A percentile compares a stretch with the other conserved stretches of the same genome.
phyloP scores from a whole-genome alignment of 2,888 invertebrate species.

The Nebria salina region DNA sequence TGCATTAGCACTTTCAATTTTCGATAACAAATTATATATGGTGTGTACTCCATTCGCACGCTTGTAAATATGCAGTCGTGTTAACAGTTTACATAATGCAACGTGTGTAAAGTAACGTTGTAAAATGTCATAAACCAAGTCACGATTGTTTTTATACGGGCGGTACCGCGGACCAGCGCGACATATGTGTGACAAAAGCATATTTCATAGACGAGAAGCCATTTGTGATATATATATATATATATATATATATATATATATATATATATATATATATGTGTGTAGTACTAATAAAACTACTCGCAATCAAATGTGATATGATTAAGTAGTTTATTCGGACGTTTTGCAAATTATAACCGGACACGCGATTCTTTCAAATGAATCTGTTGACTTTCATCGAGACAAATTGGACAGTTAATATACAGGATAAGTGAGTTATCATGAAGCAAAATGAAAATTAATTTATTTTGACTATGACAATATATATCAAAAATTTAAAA shows the following conservation, averaged over 20 bases:
- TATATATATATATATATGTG: neutral
- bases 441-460: neutral
- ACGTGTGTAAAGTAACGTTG: constrained; percentile 32
- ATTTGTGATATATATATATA: too few relatives aligned
- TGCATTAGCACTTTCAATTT: constrained; percentile 14
- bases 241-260: too few relatives aligned
- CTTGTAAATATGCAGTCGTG: constrained; percentile 30
- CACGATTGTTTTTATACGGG: constrained; percentile 8
- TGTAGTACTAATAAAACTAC: neutral
- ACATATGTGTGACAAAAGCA: neutral
- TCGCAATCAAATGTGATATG: constrained; percentile 1
- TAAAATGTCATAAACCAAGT: constrained; percentile 36
- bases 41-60: neutral
- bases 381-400: neutral
- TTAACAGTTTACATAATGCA: constrained; percentile 42
- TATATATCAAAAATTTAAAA: too few relatives aligned
- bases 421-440: neutral
- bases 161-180: neutral
- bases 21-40: constrained; percentile 1
- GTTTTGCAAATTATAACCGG: neutral
- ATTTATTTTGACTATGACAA: neutral
- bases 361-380: neutral
- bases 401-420: neutral
- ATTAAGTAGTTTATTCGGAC: neutral
- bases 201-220: neutral